Base-by-base conservation (phyloP, 2,888 invertebrate species). In the Pimpla rufipes region DNA sequence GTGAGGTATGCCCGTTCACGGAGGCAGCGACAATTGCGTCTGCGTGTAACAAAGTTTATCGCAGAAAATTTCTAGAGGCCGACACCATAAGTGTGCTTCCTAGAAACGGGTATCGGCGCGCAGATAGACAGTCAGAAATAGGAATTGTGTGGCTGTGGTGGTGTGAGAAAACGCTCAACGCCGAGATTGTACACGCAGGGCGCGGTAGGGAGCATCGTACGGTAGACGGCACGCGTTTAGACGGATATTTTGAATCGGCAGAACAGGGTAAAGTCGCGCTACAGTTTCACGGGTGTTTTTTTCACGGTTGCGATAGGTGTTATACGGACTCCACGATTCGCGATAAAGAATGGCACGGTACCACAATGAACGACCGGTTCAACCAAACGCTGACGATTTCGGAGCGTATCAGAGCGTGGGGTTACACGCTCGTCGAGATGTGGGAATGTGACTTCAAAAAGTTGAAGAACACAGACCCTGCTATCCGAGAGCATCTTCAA, bases 1-100 rank as follows among this genome's bases (percentile, higher is more conserved):
- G 82, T 0, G 83, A 82, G 11, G 88, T 89, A 3, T 85, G 86
- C 21, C 89, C 89, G 0, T 90, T 92, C 74, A 70, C 81, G 0
- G 88, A 90, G 68, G 83, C 86, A 13, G 73, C 78, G 0, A 85
- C 40, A 66, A 77, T 83, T 6, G 83, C 73, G 4, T 80, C 80
- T 0, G 55, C 77, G 0, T 84, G 78, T 40, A 67, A 59, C 8
- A 57, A 75, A 52, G 52, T 76, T 70, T 81, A 35, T 21, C 47
- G 74, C 21, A 11, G 37, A 23, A 79, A 68, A 2, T 79, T 85
- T 45, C 23, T 78, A 2, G 45, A 64, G 16, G 18, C 37, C 3
- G n/a, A 81, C 8, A 35, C 3, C 59, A 62, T 5, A 45, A 74
- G 10, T 5, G 40, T 40, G 8, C 16, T 75, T 11, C 75, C 79